Evolutionary conservation across 2,888 invertebrate genomes (phyloP), one percentile per base, ranked within the genome.

Genomic region (Dioctria rufipes): DNA sequence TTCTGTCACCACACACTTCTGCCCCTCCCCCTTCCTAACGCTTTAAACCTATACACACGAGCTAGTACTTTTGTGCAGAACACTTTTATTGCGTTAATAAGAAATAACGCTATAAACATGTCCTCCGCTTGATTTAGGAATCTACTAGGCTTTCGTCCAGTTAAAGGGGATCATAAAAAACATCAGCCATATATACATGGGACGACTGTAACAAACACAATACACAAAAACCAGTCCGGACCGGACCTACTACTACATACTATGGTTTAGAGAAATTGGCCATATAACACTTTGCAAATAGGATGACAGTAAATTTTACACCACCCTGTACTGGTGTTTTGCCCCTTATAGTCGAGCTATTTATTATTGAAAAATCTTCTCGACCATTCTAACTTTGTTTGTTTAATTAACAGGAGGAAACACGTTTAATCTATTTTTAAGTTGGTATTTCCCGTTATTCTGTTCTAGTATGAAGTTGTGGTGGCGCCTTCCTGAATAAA

Each of bases 21-120:
- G 25, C 60, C 77, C 81, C 25, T 2, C 25, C 25, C 25, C 25
- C 2, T 2, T 2, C 25, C 25, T 25, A 1, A 25, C 25, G 25
- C 25, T 25, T 25, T 25, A 25, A 25, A 25, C 25, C 25, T 25
- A 25, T 77, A 69, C 54, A 66, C 65, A 69, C 60, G 37, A 5
- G 51, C 79, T 79, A 69, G 80, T 77, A 67, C 66, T 77, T 69
- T 73, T 71, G 25, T 25, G 78, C 78, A 66, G 86, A 86, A 25
- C 25, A 87, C 87, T 86, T 87, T 87, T 87, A 87, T 87, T 87
- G 87, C 87, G 87, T 86, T 86, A 84, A 84, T 84, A 84, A 84
- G 83, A 84, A 84, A 84, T 84, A 85, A 84, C 85, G 88, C 88
- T 86, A 88, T 88, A 88, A 88, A 88, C 88, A 89, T 89, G 89